Base-by-base conservation (phyloP, 2,113 vertebrate species). In the Peromyscus californicus region DNA sequence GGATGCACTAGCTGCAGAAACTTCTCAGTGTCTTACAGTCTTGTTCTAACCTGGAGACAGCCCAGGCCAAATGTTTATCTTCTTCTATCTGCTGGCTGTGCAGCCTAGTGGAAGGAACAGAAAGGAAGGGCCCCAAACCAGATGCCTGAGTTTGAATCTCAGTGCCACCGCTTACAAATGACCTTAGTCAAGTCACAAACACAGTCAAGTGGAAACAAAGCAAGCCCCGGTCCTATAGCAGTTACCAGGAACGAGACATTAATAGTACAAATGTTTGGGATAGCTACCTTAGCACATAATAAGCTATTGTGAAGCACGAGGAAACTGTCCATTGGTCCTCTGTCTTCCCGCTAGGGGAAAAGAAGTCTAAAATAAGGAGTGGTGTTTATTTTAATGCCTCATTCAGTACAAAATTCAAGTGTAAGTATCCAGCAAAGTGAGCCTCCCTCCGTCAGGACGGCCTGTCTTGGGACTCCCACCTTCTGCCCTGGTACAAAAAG, bases 281-380 rank as follows among this genome's bases (percentile, higher is more conserved):
- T 31, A 29, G 45, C 42, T 24, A 13, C 15, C 15, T 82, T 39
- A 7, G 29, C 51, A 85, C 11, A 79, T 13, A 10, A 85, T 31
- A 69, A 94, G 57, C 42, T 82, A 79, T 33, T 79, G n/a, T 11
- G 24, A 0, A 63, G 16, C n/a, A 12, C 8, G 76, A 75, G 63
- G 72, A 94, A 91, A 31, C 45, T 17, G 2, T 26, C 31, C 1
- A 0, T 3, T n/a, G 19, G 67, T 57, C 15, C n/a, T 48, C 54
- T 80, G 39, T 22, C 54, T 91, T 89, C 22, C 5, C 24, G 45
- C 0, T 1, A 59, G 22, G 61, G n/a, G 29, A 33, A 45, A 84
- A 19, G 21, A 86, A 96, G 57, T 69, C 80, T 89, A 88, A 95
- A 82, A 61, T 7, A 88, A 45, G 59, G 59, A 96, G 45, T 21